These are phyloP conservation scores for Pachliopta kotzebuea DNA, from an alignment of 2,888 invertebrate species.

Conservation along the genomic window DNA sequence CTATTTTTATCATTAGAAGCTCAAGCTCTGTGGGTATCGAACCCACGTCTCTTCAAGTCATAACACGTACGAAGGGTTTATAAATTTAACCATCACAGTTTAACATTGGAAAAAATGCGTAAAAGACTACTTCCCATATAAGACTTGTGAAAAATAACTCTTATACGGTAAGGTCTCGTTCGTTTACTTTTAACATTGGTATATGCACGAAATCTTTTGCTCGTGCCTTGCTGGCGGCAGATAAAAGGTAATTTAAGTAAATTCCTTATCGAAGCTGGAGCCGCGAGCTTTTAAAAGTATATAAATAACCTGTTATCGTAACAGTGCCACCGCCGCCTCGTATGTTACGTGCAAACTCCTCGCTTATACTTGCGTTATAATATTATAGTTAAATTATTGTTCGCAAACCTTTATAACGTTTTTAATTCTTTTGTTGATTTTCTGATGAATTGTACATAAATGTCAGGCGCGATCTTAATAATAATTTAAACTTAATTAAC, in stretches of 20 bases:
- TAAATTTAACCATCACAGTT: too few relatives aligned
- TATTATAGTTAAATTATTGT: constrained; percentile 18
- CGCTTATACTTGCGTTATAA: constrained; percentile 24
- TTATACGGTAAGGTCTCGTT: not conserved
- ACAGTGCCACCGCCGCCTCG: constrained; percentile 36
- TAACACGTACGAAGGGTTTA: too few relatives aligned
- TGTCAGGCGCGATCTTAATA: too few relatives aligned
- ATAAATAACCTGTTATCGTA: constrained; percentile 55
- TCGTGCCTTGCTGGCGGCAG: constrained; percentile 13
- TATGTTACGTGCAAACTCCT: constrained; percentile 32
- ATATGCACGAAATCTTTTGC: constrained; percentile 7
- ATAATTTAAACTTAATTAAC: too few relatives aligned
- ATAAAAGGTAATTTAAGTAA: constrained; percentile 39
- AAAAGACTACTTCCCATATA: too few relatives aligned
- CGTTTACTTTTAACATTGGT: not conserved
- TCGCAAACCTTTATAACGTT: not conserved
- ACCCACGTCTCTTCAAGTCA: too few relatives aligned
- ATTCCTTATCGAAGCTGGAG: constrained; percentile 58
- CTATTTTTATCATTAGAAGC: too few relatives aligned
- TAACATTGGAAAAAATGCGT: too few relatives aligned
- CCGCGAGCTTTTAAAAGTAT: constrained; percentile 52
- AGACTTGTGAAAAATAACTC: too few relatives aligned
- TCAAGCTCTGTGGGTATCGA: too few relatives aligned
- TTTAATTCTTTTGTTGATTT: not conserved
- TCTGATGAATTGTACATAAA: not conserved